These are phyloP conservation scores for Uloborus diversus DNA, from an alignment of 1,140 invertebrate species.

Conservation along the genomic window DNA sequence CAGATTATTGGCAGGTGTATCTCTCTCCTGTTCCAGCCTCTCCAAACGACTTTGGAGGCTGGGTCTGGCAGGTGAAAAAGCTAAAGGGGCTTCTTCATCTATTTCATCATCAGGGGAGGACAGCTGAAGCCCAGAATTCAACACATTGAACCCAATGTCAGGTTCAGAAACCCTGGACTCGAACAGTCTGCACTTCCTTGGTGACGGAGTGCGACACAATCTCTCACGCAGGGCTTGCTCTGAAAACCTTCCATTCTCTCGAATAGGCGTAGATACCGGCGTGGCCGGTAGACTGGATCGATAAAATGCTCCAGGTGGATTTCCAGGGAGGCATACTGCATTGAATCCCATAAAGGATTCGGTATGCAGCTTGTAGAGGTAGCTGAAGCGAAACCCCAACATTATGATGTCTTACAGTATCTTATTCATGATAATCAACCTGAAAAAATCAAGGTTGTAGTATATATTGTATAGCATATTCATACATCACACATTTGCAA, in stretches of 20 bases:
- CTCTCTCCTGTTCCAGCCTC: slow-evolving; percentile 34
- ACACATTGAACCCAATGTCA: slow-evolving; percentile 53
- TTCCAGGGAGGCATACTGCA: slow-evolving; percentile 59
- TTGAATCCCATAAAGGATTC: slow-evolving; percentile 62
- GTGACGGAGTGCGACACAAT: slow-evolving; percentile 61
- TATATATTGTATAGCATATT: not conserved
- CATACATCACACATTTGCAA: too few species aligned
- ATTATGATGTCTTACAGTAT: slow-evolving; percentile 22
- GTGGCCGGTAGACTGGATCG: slow-evolving; percentile 62
- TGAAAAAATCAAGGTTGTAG: not conserved
- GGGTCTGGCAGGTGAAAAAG: slow-evolving; percentile 38
- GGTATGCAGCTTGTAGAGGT: slow-evolving; percentile 60
- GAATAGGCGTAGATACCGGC: slow-evolving; percentile 61
- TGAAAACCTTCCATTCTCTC: slow-evolving; percentile 60
- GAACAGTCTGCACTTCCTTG: slow-evolving; percentile 60
- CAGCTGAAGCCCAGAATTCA: slow-evolving; percentile 45
- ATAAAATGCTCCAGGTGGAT: slow-evolving; percentile 60
- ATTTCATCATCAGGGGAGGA: slow-evolving; percentile 55
- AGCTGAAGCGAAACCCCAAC: slow-evolving; percentile 58
- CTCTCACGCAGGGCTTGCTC: slow-evolving; percentile 58
- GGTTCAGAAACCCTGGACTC: slow-evolving; percentile 55
- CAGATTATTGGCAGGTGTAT: slow-evolving; percentile 33
- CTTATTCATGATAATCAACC: not conserved
- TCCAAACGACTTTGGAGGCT: slow-evolving; percentile 44
- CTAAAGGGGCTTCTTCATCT: slow-evolving; percentile 21